Percentiles rank a stretch among this genome's conserved stretches.
Evolutionary conservation across 2,888 invertebrate species (phyloP).

Genomic region (Pollenia labialis): DNA sequence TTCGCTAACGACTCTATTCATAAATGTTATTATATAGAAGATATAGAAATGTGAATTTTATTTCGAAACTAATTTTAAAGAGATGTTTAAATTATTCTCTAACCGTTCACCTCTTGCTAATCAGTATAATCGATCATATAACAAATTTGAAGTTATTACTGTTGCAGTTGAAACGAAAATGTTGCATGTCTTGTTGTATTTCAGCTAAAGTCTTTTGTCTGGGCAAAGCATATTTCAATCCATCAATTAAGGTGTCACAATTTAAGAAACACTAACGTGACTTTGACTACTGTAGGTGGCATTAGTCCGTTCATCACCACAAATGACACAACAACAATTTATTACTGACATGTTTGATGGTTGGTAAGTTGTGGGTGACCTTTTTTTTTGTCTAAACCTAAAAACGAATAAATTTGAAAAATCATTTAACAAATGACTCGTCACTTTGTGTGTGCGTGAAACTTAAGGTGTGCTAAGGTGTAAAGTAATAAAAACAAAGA

Average conservation of each 20-base stretch:
- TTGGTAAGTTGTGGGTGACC: constrained; percentile 13
- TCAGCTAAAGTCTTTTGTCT: not conserved
- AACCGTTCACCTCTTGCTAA: too few species aligned
- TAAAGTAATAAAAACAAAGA: constrained; percentile 8
- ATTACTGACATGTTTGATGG: not conserved
- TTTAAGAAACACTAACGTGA: constrained; percentile 76
- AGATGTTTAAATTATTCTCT: too few species aligned
- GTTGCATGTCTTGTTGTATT: not conserved
- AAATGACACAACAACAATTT: constrained; percentile 19
- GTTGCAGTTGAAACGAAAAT: not conserved
- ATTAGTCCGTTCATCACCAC: constrained; percentile 48
- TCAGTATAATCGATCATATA: not conserved
- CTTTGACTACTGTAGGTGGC: constrained; percentile 74
- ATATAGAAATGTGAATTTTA: too few species aligned
- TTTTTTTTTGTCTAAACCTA: constrained; percentile 26
- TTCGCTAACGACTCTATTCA: too few species aligned
- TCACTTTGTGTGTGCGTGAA: not conserved
- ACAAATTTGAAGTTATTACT: not conserved
- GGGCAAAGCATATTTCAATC: constrained; percentile 34
- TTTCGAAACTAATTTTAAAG: too few species aligned
- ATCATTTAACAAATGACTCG: constrained; percentile 55
- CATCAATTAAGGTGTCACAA: constrained; percentile 61
- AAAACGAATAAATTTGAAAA: constrained; percentile 31
- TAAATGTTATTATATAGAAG: too few species aligned
- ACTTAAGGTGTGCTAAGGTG: not conserved